Base-by-base conservation (phyloP, 2,113 vertebrate species). In the Mola mola region DNA sequence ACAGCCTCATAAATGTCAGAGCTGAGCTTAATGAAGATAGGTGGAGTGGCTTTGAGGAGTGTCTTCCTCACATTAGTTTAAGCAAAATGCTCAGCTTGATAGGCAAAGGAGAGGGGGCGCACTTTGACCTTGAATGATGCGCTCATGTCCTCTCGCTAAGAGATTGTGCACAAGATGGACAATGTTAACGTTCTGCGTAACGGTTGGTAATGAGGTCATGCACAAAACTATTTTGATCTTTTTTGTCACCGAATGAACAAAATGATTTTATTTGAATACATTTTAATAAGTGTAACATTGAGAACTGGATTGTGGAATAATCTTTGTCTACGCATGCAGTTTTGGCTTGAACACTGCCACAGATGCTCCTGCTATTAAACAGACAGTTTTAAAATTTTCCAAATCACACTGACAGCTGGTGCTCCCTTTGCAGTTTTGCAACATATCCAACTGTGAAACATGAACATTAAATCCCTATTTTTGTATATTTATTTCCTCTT, bases 21-120 rank as follows among this genome's bases (percentile, higher is more conserved):
- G 73, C 79, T 52, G 46, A 73, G 78, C 82, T 85, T 89, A 91
- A 92, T 91, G 88, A 91, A 88, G 88, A 91, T 70, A 25, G 81
- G 82, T 88, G 66, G 85, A 85, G 82, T 81, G 86, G 75, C 63
- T 83, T 75, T 73, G 78, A 85, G 76, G 70, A 85, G 74, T 65
- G 25, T 76, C 86, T 64, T 83, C 65, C 60, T 48, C 72, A 64
- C 84, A 83, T 90, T 88, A 87, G 84, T 86, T 76, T 84, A 82
- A 83, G 82, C 82, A 87, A 82, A 86, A 75, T 26, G 66, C 50
- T 57, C 16, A 1, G 7, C 36, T 62, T 11, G 51, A 36, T 20
- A 59, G 74, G 60, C 55, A 36, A 58, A 43, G 40, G n/a, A 62
- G 48, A 62, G 34, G 62, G 19, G 66, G 50, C 65, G 62, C 55